These are phyloP conservation scores for Laticauda colubrina DNA, from an alignment of 2,113 vertebrate species.

Conservation along the genomic window DNA sequence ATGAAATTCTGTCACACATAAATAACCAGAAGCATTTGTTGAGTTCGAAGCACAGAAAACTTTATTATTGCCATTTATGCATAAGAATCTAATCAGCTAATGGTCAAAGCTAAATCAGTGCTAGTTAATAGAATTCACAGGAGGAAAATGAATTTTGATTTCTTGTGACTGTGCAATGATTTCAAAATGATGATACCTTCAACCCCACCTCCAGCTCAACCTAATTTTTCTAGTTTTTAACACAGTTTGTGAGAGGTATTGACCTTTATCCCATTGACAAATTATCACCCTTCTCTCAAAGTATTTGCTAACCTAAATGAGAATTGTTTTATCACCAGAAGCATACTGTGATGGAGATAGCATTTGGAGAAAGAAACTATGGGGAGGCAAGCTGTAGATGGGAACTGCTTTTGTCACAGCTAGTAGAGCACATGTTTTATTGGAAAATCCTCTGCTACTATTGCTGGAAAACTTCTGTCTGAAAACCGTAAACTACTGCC, in stretches of 20 bases:
- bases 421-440: not conserved
- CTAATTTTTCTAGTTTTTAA: not conserved
- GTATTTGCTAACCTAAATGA: not conserved
- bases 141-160: not conserved
- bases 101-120: not conserved
- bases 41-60: not conserved
- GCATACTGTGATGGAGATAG: not conserved
- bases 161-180: not conserved
- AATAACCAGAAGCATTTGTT: not conserved
- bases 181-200: not conserved
- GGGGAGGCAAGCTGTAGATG: not conserved
- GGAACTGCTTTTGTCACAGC: not conserved
- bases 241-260: not conserved
- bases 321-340: not conserved
- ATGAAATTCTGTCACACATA: not conserved
- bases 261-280: not conserved
- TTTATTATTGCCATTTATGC: not conserved
- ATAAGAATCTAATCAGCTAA: not conserved
- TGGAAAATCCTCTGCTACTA: not conserved
- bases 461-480: not conserved
- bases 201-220: not conserved
- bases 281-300: not conserved
- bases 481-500: not conserved
- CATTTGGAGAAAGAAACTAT: not conserved
- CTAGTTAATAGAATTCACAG: not conserved